phyloP scores from a whole-genome alignment of 2,888 invertebrate genomes.

The Lutraria lutraria region DNA sequence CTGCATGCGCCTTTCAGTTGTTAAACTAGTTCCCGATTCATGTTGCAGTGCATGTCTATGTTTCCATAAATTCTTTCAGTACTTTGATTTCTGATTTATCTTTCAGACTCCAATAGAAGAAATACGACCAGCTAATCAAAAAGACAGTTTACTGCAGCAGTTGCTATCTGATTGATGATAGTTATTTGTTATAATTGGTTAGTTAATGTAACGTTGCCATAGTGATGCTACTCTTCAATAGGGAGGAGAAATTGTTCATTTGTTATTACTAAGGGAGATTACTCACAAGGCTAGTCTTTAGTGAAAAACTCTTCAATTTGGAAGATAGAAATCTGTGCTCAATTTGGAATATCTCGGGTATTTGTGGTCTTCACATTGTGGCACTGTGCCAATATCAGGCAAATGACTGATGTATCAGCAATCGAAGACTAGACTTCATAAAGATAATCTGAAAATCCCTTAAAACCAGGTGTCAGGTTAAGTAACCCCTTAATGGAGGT shows the following conservation, averaged over 20 bases:
- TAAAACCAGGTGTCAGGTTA: not conserved
- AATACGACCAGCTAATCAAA: conserved; percentile 92
- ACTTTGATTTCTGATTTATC: too few relatives aligned
- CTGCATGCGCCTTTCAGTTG: too few relatives aligned
- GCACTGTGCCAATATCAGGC: not conserved
- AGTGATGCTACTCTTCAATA: not conserved
- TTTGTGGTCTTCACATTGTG: conserved; percentile 25
- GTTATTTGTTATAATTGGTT: not conserved
- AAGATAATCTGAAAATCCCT: not conserved
- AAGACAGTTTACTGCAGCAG: conserved; percentile 94
- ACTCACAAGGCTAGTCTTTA: conserved; percentile 16
- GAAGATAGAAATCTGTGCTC: conserved; percentile 45
- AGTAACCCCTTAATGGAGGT: not conserved
- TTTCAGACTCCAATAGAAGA: conserved; percentile 92
- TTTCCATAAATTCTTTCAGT: too few relatives aligned
- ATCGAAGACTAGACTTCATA: not conserved
- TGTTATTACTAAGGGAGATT: not conserved
- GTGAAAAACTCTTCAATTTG: conserved; percentile 30
- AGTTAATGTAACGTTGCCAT: conserved; percentile 1
- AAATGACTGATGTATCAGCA: not conserved
- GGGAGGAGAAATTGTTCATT: not conserved
- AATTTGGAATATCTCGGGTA: conserved; percentile 59
- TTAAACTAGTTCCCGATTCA: too few relatives aligned
- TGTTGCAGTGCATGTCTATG: too few relatives aligned
- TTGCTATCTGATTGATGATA: conserved; percentile 91